Base-by-base conservation (phyloP, 2,113 vertebrate genomes). In the Planiliza haematocheilus region DNA sequence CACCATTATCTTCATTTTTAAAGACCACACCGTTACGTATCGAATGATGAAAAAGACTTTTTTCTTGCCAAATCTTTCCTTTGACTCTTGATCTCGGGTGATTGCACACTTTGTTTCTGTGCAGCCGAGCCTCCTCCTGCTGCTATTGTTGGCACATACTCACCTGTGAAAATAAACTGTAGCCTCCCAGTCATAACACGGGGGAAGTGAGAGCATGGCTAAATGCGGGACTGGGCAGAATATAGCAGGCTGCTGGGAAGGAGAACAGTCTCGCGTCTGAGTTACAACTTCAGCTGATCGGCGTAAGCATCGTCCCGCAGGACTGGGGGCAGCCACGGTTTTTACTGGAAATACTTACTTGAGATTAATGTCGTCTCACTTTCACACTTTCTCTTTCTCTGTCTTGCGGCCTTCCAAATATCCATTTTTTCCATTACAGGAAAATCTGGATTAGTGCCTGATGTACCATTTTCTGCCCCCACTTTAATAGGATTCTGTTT, bases 321-420 rank as follows among this genome's bases (percentile, higher is more conserved):
- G 41, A n/a, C 36, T 58, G 55, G 20, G 72, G 62, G n/a, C 34
- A 45, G 67, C 43, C 58, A 63, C 16, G 4, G 7, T 46, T 60
- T 70, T 82, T 64, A 79, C 62, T 79, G 78, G 66, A 75, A 75
- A 48, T 42, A 58, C 70, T 60, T 46, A 74, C 36, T 56, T 66
- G 13, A 63, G 67, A 68, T 63, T 68, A 41, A 68, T 72, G 64
- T 57, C 18, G 20, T 58, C n/a, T 62, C 38, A 9, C 10, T 45
- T 16, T 72, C 24, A 30, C 24, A 30, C 24, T 30, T 30, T 30
- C 24, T 30, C 24, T 30, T 36, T 46, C 10, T 14, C 1, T 45
- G 10, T 6, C 17, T 45, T n/a, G 39, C 20, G 37, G 14, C 37
- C 30, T n/a, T 18, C 16, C 30, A 70, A 24, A 42, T 24, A 14